Evolutionary conservation across 2,888 invertebrate genomes (phyloP), one percentile per base, ranked within the genome.

Genomic region (Mayetiola destructor): DNA sequence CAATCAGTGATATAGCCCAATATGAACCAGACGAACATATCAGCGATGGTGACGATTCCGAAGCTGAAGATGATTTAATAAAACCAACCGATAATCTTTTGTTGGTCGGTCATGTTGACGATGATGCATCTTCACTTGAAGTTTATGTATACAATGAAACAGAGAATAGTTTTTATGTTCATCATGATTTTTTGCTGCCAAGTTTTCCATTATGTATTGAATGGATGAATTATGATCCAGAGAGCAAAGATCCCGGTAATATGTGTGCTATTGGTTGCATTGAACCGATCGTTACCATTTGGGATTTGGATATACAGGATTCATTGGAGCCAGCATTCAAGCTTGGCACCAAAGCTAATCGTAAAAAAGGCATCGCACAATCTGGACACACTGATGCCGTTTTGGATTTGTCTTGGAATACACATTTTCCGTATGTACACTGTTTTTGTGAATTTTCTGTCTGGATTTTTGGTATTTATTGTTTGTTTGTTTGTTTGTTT

Each of bases 221-320:
- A 70, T 93, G 94, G 89, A 75, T 97, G 58, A 86, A 86, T 69
- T 90, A 85, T 68, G 91, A 94, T 70, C 85, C 90, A 0, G 72
- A 71, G 72, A 79, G 71, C 2, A 83, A 85, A 61, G 78, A 82
- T 36, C 76, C 80, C 59, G 85, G 85, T 18, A 96, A 93, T 71
- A 80, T 92, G 63, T 85, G 93, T 64, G 96, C 95, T 0, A 80
- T 96, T 58, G 96, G 94, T 12, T 85, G 85, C 35, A 94, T 97
- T 92, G 84, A 85, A 61, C 87, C 93, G 0, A 79, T 88, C 40
- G 94, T 97, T 58, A 88, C 92, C 64, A 81, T 97, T n/a, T 99
- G 96, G 95, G 95, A 97, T 72, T 72, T 97, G 42, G 96, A 97
- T 72, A 78, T 97, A 59, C 84, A 95, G 62, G 91, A 96, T 68